Evolutionary conservation across 2,888 invertebrate species (phyloP), one percentile per base, ranked within the genome.

Genomic region (Thyatira batis): DNA sequence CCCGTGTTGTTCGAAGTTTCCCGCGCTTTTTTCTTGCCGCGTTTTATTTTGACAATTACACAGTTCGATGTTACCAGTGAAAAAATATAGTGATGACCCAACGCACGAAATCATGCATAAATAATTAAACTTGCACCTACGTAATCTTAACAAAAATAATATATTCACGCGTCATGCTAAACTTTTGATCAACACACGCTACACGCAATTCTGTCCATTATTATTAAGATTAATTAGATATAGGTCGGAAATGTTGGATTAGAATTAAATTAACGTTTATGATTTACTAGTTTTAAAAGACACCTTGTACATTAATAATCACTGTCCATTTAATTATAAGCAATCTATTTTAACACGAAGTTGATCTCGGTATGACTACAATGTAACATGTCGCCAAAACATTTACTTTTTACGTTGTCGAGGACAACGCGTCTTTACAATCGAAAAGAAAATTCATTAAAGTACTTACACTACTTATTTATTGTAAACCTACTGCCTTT

Each of bases 171-270:
- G 67, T 69, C 78, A 76, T 78, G 76, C 77, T 72, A 68, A 69
- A 60, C 58, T 65, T 63, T 76, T 69, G 67, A 78, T 75, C 73
- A 73, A 69, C 66, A 82, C 85, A 89, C 87, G 89, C 90, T 84
- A 88, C 85, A 87, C 80, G 91, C 91, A 89, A 92, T 84, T 89
- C 91, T 92, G 91, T 92, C 91, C 91, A 92, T 87, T 92, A 88
- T 77, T 76, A 65, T 58, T 89, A 89, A 89, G 88, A 66, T 66
- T 64, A 48, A 62, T 62, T 69, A 67, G 57, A 51, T 61, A 67
- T 84, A 85, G 81, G 79, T 78, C 71, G 75, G 81, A 73, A 77
- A 84, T 75, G 76, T 85, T 82, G 71, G 61, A 66, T 64, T 82
- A 80, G 74, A 75, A 58, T 65, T 65, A 73, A 69, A 64, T 65